Evolutionary conservation across 2,797 vertebrate genomes (phyloP).

Genomic region (Danio kyathit): DNA sequence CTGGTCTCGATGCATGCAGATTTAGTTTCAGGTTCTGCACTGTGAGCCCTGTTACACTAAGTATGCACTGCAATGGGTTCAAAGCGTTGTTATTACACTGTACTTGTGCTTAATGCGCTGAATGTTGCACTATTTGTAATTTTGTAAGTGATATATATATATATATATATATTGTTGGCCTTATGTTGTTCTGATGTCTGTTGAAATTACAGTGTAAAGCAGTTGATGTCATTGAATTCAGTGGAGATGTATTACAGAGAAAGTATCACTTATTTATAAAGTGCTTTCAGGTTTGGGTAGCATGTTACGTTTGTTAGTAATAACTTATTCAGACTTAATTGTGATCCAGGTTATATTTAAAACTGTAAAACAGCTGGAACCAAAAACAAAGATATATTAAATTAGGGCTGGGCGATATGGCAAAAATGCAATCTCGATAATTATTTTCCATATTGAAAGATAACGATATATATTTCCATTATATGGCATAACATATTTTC

Average conservation of each 20-base stretch:
- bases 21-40: background rate
- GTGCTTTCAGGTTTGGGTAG: background rate
- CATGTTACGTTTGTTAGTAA: constrained; percentile 1
- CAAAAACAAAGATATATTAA: constrained; percentile 4
- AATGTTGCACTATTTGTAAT: constrained; percentile 54
- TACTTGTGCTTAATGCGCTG: constrained; percentile 29
- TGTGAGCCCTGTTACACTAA: background rate
- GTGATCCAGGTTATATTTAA: background rate
- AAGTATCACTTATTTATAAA: background rate
- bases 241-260: background rate
- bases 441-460: too few species aligned
- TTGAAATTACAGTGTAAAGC: constrained; percentile 21
- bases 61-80: constrained; percentile 13
- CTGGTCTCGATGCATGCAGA: background rate
- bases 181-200: constrained; percentile 27
- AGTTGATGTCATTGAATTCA: background rate
- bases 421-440: too few species aligned
- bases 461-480: too few species aligned
- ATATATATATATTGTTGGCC: constrained; percentile 1
- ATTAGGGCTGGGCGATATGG: too few species aligned
- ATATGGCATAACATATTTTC: too few species aligned
- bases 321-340: constrained; percentile 16
- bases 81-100: background rate
- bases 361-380: constrained; percentile 11
- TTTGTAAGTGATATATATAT: constrained; percentile 2